Percentiles rank a stretch among this genome's conserved stretches.
Conservation (phyloP, 1,140 invertebrate genomes). For the Zaprionus africanus region DNA sequence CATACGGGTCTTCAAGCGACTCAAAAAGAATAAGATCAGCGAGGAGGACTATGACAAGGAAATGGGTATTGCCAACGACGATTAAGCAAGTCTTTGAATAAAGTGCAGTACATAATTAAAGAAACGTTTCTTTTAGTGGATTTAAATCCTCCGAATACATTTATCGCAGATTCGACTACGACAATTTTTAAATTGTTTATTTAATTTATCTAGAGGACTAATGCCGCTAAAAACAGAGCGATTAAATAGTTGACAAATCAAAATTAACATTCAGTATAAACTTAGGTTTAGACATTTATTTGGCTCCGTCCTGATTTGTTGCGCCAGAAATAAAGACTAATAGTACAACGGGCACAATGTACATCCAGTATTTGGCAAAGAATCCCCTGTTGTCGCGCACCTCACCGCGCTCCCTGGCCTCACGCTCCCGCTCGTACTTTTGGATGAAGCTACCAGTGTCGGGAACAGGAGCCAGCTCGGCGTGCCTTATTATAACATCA, state of each 20-base stretch:
- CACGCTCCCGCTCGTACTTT: slow-evolving; percentile 94
- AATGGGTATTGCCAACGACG: slow-evolving; percentile 85
- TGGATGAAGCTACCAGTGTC: slow-evolving; percentile 97
- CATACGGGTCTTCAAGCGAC: slow-evolving; percentile 93
- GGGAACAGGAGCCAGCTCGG: slow-evolving; percentile 91
- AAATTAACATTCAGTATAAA: slow-evolving; percentile 32
- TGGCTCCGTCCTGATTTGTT: slow-evolving; percentile 89
- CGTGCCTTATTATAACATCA: slow-evolving; percentile 89
- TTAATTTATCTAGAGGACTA: slow-evolving; percentile 5
- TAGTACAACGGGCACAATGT: slow-evolving; percentile 94
- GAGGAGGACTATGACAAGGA: slow-evolving; percentile 87
- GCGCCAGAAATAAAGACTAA: slow-evolving; percentile 94
- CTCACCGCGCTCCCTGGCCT: slow-evolving; percentile 95
- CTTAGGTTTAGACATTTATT: slow-evolving; percentile 46
- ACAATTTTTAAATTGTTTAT: not conserved
- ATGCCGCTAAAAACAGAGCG: not conserved
- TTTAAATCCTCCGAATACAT: not conserved
- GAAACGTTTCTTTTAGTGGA: not conserved
- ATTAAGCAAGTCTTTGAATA: slow-evolving; percentile 25
- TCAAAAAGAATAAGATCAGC: slow-evolving; percentile 93
- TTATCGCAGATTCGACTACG: not conserved
- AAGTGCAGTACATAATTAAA: slow-evolving; percentile 23
- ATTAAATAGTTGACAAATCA: slow-evolving; percentile 14
- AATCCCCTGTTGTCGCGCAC: slow-evolving; percentile 96
- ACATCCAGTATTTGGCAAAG: slow-evolving; percentile 99